Percentiles rank a stretch among this genome's conserved stretches.
Conservation (phyloP, 2,797 vertebrate genomes). For the Muraenolepis orangiensis region DNA sequence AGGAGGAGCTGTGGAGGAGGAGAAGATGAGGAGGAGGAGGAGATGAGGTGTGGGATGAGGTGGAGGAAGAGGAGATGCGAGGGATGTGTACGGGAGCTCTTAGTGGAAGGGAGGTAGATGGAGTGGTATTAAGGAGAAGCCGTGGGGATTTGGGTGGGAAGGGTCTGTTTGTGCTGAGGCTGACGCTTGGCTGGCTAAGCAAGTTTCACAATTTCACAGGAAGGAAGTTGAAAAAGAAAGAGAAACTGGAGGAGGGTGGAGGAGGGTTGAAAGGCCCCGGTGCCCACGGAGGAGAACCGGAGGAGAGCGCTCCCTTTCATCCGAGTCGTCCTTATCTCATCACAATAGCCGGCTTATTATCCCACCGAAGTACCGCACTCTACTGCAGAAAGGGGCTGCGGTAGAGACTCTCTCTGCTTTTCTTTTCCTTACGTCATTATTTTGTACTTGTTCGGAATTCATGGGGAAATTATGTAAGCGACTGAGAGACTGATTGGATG, state of each 20-base stretch:
- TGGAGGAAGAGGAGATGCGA: too few species aligned
- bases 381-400: neutral
- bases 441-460: too few species aligned
- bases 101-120: too few species aligned
- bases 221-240: too few species aligned
- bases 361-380: neutral
- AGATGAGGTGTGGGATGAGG: too few species aligned
- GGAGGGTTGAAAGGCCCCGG: neutral
- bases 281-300: neutral
- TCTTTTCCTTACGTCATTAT: too few species aligned
- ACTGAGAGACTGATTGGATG: too few species aligned
- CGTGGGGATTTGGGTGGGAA: neutral
- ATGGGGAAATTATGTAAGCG: too few species aligned
- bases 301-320: neutral
- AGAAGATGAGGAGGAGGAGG: too few species aligned
- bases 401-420: neutral
- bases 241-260: neutral
- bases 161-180: neutral
- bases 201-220: neutral
- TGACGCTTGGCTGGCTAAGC: neutral
- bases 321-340: slow-evolving; percentile 10
- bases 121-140: too few species aligned
- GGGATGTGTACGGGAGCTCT: too few species aligned
- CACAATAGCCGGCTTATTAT: slow-evolving; percentile 13
- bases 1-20: too few species aligned